phyloP scores from a whole-genome alignment of 1,140 invertebrate genomes.

The Drosophila mauritiana region DNA sequence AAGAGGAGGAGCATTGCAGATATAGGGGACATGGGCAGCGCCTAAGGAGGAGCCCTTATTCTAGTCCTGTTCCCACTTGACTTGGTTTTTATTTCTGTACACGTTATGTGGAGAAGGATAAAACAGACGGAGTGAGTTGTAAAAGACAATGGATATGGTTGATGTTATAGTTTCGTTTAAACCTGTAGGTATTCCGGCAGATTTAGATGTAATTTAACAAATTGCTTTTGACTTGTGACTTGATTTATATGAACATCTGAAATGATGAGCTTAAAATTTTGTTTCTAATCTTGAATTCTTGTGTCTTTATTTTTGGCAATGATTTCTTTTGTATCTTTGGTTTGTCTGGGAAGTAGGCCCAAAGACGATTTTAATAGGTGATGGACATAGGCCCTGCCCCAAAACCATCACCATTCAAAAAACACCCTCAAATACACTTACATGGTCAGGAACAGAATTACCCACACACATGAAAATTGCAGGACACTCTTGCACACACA shows the following conservation, averaged over 20 bases:
- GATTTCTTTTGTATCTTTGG: constrained; percentile 9
- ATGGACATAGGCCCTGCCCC: constrained; percentile 42
- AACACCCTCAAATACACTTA: constrained; percentile 3
- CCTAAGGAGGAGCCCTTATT: constrained; percentile 47
- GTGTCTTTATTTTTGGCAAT: background rate
- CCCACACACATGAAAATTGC: constrained; percentile 5
- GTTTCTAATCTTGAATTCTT: background rate
- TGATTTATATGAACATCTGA: too few species aligned
- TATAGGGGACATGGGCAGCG: constrained; percentile 17
- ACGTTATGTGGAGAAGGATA: constrained; percentile 7
- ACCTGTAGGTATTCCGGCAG: background rate
- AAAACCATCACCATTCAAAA: background rate
- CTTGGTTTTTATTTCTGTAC: constrained; percentile 67
- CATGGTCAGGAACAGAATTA: constrained; percentile 21
- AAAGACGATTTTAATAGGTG: constrained; percentile 46
- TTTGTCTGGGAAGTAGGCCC: constrained; percentile 41
- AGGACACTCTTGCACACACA: constrained; percentile 28
- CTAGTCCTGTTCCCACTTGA: constrained; percentile 64
- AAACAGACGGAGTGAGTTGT: background rate
- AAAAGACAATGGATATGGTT: constrained; percentile 11
- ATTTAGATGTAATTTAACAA: background rate
- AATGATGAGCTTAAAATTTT: too few species aligned
- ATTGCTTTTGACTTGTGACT: background rate
- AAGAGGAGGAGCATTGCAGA: background rate
- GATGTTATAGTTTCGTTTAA: background rate